Evolutionary conservation across 2,797 vertebrate genomes (phyloP).

Genomic region (Scleropages formosus): DNA sequence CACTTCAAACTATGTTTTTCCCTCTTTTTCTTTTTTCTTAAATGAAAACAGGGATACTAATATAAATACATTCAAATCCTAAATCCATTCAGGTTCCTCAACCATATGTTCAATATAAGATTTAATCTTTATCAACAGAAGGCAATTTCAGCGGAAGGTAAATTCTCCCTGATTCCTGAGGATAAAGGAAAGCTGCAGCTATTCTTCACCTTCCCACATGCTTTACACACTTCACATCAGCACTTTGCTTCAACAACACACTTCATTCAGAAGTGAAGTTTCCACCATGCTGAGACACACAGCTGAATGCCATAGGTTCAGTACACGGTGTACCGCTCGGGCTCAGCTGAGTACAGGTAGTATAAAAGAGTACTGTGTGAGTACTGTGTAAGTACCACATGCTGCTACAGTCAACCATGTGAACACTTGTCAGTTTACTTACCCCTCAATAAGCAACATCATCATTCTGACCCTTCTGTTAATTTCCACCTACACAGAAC

Average conservation of each 20-base stretch:
- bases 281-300: neutral
- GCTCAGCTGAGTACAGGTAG: too few relatives aligned
- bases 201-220: constrained; percentile 71
- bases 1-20: constrained; percentile 73
- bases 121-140: constrained; percentile 70
- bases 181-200: constrained; percentile 71
- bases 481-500: too few relatives aligned
- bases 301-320: too few relatives aligned
- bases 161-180: constrained; percentile 73
- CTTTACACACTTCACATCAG: constrained; percentile 74
- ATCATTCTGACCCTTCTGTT: too few relatives aligned
- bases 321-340: too few relatives aligned
- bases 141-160: constrained; percentile 66
- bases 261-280: constrained; percentile 3
- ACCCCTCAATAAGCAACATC: too few relatives aligned
- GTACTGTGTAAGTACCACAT: too few relatives aligned
- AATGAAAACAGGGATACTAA: constrained; percentile 68
- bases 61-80: constrained; percentile 76
- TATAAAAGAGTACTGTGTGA: too few relatives aligned
- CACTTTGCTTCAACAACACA: constrained; percentile 64
- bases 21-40: constrained; percentile 49
- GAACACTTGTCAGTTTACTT: too few relatives aligned
- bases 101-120: constrained; percentile 73
- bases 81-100: constrained; percentile 69
- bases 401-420: too few relatives aligned